A percentile compares a stretch with the other conserved stretches of the same genome.
Conservation (phyloP, 2,113 vertebrate species). For the Amphilophus citrinellus region DNA sequence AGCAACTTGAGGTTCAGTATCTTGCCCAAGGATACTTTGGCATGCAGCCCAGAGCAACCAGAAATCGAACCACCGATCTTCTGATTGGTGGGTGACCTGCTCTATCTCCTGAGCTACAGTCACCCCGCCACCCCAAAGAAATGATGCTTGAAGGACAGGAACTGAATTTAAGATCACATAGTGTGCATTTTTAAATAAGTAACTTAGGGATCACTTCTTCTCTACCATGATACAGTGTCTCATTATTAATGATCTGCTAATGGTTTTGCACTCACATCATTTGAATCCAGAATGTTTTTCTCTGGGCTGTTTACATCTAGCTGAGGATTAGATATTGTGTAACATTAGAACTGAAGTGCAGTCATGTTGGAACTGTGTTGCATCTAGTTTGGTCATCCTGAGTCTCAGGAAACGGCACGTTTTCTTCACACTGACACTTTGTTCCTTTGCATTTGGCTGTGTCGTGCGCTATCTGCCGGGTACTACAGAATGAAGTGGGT, state of each 20-base stretch:
- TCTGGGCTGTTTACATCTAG: background rate
- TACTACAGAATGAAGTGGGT: background rate
- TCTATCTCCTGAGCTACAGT: too few relatives aligned
- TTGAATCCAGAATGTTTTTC: background rate
- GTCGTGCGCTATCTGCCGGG: background rate
- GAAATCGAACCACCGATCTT: too few relatives aligned
- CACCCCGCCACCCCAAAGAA: background rate
- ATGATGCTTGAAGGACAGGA: background rate
- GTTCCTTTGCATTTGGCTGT: background rate
- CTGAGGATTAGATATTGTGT: slow-evolving; percentile 1
- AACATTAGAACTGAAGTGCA: background rate
- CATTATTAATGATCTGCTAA: background rate
- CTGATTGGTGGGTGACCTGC: too few relatives aligned
- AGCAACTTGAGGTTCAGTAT: too few relatives aligned
- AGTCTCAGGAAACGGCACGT: background rate
- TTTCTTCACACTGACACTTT: background rate
- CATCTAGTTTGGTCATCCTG: background rate
- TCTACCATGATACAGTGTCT: background rate
- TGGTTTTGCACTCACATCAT: background rate
- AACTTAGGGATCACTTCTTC: background rate
- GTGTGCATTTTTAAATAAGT: background rate
- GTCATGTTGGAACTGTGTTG: background rate
- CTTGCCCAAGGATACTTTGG: too few relatives aligned
- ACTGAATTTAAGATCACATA: background rate
- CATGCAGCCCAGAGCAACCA: too few relatives aligned